phyloP scores from a whole-genome alignment of 1,140 invertebrate species.

The Onthophagus taurus region DNA sequence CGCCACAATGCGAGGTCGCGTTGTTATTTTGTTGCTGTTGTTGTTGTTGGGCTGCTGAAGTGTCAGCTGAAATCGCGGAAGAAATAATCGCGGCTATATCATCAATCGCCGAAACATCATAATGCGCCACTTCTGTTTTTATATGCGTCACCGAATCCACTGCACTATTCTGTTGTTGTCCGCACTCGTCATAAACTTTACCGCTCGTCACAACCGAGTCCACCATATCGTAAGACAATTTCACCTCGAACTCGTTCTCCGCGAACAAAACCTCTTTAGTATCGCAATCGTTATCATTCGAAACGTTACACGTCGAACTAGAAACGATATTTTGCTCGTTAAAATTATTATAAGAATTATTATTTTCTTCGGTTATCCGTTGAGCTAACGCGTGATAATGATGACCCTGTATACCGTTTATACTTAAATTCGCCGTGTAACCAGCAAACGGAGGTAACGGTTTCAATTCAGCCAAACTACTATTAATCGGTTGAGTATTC shows the following conservation, averaged over 20 bases:
- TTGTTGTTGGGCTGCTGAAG: no score
- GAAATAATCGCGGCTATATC: constrained; percentile 82
- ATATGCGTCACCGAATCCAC: constrained; percentile 39
- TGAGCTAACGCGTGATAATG: constrained; percentile 76
- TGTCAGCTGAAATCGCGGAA: constrained; percentile 81
- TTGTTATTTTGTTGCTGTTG: constrained; percentile 54
- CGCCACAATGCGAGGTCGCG: no score
- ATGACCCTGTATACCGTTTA: constrained; percentile 77
- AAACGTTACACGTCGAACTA: constrained; percentile 49
- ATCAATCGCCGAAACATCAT: constrained; percentile 67
- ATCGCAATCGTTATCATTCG: constrained; percentile 41
- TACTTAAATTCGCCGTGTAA: constrained; percentile 71
- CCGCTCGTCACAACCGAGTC: constrained; percentile 40
- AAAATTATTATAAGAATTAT: constrained; percentile 40
- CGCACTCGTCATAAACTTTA: constrained; percentile 41
- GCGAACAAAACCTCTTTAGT: constrained; percentile 50
- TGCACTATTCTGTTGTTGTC: constrained; percentile 33
- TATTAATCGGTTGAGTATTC: constrained; percentile 45
- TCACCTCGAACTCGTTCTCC: constrained; percentile 35
- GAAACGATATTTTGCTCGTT: constrained; percentile 55
- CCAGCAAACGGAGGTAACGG: constrained; percentile 78
- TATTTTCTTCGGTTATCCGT: constrained; percentile 56
- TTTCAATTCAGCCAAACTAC: constrained; percentile 68
- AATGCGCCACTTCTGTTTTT: constrained; percentile 44
- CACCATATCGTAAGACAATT: constrained; percentile 36